Percentiles rank a stretch among this genome's conserved stretches.
These are phyloP conservation scores for Bombus waltoni DNA, from an alignment of 1,140 invertebrate species.

Conservation along the genomic window DNA sequence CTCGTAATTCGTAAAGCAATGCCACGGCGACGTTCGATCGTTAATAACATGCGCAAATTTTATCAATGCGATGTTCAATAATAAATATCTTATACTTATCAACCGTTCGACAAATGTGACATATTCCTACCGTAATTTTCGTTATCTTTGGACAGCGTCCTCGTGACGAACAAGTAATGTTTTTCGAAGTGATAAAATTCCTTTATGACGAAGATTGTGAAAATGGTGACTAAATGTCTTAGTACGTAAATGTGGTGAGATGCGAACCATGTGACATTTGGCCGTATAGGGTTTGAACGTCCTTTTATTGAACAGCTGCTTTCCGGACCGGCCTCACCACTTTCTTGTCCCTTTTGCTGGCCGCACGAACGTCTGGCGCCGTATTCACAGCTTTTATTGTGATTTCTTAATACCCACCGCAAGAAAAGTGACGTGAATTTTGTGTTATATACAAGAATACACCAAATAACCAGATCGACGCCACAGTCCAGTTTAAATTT, in stretches of 20 bases:
- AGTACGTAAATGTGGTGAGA: not conserved
- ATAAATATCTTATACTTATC: not conserved
- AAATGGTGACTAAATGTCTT: not conserved
- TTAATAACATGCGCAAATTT: not conserved
- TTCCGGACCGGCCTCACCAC: slow-evolving; percentile 11
- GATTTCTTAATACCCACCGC: slow-evolving; percentile 28
- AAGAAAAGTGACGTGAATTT: slow-evolving; percentile 2
- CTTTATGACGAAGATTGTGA: not conserved
- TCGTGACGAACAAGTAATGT: not conserved
- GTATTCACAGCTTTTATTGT: slow-evolving; percentile 9
- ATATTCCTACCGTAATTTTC: not conserved
- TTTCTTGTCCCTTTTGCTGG: slow-evolving; percentile 21
- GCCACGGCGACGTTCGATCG: too few relatives aligned
- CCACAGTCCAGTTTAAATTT: not conserved
- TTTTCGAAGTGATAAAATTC: too few relatives aligned
- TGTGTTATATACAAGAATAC: not conserved
- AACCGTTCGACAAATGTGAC: not conserved
- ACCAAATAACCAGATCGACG: not conserved
- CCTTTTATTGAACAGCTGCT: slow-evolving; percentile 45
- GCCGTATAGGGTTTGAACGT: not conserved
- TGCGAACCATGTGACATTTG: slow-evolving; percentile 6
- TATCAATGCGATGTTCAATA: not conserved
- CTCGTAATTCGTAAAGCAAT: too few relatives aligned
- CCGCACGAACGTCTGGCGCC: slow-evolving; percentile 5
- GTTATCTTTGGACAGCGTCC: not conserved